A percentile compares a stretch with the other conserved stretches of the same genome.
phyloP scores from a whole-genome alignment of 2,113 vertebrate species.

The Charina bottae region DNA sequence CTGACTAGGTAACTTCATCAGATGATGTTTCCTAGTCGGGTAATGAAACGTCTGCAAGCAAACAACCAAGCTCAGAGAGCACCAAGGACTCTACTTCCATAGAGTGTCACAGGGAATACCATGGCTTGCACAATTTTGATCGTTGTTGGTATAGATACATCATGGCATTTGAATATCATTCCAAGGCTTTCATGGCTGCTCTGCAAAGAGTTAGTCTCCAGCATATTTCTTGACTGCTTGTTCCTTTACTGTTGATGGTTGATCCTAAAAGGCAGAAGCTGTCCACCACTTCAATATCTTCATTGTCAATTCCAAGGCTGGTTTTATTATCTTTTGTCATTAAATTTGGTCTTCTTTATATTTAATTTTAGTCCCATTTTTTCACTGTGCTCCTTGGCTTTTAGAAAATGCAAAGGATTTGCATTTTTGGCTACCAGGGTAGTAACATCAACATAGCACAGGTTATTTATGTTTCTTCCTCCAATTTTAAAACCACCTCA shows the following conservation, averaged over 20 bases:
- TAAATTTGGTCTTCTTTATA: background rate
- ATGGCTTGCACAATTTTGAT: background rate
- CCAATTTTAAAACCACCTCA: background rate
- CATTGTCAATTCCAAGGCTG: background rate
- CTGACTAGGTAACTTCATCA: too few relatives aligned
- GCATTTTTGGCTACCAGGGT: background rate
- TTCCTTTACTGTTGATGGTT: background rate
- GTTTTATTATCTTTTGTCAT: background rate
- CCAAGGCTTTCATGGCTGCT: too few relatives aligned
- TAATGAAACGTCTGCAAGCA: too few relatives aligned
- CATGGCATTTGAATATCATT: too few relatives aligned
- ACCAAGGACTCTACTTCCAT: too few relatives aligned
- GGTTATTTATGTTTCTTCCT: background rate
- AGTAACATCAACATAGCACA: background rate
- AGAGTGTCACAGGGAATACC: too few relatives aligned
- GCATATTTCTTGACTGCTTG: too few relatives aligned
- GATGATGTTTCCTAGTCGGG: too few relatives aligned
- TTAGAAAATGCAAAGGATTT: background rate
- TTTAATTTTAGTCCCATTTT: background rate
- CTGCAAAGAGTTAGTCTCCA: too few relatives aligned
- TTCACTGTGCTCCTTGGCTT: background rate
- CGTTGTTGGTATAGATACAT: background rate
- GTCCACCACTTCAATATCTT: background rate
- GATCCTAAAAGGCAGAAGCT: background rate
- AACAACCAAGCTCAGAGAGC: too few relatives aligned